Conservation (phyloP, 2,113 vertebrate species). For the Etia nguti region DNA sequence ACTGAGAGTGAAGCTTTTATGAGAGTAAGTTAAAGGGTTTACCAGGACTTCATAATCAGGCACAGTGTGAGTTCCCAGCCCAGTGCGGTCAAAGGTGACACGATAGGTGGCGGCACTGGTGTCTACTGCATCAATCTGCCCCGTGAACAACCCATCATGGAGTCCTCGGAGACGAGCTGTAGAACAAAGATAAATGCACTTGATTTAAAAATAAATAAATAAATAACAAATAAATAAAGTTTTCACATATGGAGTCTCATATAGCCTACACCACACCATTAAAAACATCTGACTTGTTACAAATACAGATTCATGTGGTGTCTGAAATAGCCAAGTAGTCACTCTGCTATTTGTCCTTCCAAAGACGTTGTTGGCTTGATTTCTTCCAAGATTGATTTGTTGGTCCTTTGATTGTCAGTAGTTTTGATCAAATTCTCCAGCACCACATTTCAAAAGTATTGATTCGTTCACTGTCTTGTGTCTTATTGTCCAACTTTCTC, state of each 20-base stretch:
- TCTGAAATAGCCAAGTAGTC: neutral
- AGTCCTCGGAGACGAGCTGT: conserved; percentile 90
- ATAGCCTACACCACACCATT: neutral
- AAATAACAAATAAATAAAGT: neutral
- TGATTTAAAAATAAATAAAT: neutral
- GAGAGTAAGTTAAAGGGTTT: conserved; percentile 14
- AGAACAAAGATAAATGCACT: neutral
- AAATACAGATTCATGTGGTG: neutral
- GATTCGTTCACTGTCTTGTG: neutral
- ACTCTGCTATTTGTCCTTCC: neutral
- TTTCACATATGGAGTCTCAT: neutral
- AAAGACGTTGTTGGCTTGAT: neutral
- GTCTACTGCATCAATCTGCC: conserved; percentile 97
- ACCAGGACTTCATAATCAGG: conserved; percentile 98
- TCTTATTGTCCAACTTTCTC: neutral
- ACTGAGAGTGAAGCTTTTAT: neutral
- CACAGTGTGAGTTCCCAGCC: conserved; percentile 95
- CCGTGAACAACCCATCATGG: conserved; percentile 95
- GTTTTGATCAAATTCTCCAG: neutral
- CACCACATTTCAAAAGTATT: neutral
- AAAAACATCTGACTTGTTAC: neutral
- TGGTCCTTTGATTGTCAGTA: neutral
- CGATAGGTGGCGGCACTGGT: conserved; percentile 94
- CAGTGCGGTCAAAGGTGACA: conserved; percentile 93
- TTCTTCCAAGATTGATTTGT: neutral